These are phyloP conservation scores for Hypomecis punctinalis DNA, from an alignment of 2,888 invertebrate genomes.

Conservation along the genomic window DNA sequence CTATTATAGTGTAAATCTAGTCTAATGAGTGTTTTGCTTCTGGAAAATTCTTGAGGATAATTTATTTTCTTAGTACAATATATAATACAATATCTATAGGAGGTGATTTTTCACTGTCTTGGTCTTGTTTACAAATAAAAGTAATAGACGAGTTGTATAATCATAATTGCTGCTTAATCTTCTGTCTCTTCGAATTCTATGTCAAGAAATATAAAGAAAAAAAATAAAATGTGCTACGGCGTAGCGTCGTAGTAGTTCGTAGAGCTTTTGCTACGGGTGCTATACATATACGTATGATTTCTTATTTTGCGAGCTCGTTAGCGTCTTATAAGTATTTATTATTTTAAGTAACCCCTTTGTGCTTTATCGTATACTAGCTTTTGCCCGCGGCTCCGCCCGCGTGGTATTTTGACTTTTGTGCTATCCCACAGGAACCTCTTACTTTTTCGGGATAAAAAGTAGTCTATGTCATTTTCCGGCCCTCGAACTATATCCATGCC, in stretches of 20 bases:
- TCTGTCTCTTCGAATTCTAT: not conserved
- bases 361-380: too few relatives aligned
- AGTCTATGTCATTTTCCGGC: too few relatives aligned
- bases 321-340: not conserved
- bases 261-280: conserved; percentile 16
- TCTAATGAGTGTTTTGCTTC: conserved; percentile 49
- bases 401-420: too few relatives aligned
- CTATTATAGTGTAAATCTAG: conserved; percentile 62
- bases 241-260: conserved; percentile 27
- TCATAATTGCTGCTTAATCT: not conserved
- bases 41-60: not conserved
- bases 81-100: not conserved
- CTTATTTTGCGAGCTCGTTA: not conserved
- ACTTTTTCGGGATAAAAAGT: too few relatives aligned
- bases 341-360: too few relatives aligned
- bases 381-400: too few relatives aligned
- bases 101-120: not conserved
- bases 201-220: not conserved
- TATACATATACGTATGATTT: not conserved
- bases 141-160: too few relatives aligned
- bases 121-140: too few relatives aligned
- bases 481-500: too few relatives aligned
- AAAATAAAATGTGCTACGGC: conserved; percentile 21
- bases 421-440: too few relatives aligned
- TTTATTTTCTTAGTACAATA: not conserved